phyloP scores from a whole-genome alignment of 1,140 invertebrate species.

The Nephotettix cincticeps region DNA sequence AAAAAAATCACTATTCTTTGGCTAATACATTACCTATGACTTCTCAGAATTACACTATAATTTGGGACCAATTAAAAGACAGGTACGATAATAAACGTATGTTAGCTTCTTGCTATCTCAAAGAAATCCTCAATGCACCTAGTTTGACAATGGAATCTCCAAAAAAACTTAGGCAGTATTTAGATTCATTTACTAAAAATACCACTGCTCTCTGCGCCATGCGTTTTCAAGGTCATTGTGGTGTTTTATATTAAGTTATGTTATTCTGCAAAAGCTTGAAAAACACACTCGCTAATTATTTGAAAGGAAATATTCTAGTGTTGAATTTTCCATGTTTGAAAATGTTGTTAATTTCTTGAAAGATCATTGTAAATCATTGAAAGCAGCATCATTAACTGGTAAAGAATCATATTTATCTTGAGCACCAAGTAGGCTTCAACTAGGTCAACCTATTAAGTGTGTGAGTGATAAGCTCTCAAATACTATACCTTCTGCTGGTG shows the following conservation, averaged over 20 bases:
- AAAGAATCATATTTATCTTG: no score
- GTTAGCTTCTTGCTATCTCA: background rate
- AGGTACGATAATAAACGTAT: background rate
- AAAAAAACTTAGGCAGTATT: background rate
- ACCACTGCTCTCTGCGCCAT: background rate
- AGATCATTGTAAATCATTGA: background rate
- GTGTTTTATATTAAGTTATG: background rate
- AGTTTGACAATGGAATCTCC: background rate
- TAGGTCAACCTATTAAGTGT: no score
- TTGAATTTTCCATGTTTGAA: background rate
- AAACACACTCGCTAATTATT: background rate
- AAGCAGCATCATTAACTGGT: no score
- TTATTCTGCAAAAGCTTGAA: background rate
- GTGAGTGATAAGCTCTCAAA: no score
- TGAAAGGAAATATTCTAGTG: background rate
- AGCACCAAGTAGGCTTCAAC: no score
- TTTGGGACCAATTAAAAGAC: background rate
- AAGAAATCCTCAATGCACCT: background rate
- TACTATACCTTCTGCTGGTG: no score
- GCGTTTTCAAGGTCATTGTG: background rate
- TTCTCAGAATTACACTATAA: background rate
- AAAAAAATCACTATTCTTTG: no score
- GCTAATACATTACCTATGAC: background rate
- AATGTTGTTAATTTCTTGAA: background rate
- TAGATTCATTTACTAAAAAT: background rate